Evolutionary conservation across 2,113 vertebrate species (phyloP).

Genomic region (Balaenoptera acutorostrata): DNA sequence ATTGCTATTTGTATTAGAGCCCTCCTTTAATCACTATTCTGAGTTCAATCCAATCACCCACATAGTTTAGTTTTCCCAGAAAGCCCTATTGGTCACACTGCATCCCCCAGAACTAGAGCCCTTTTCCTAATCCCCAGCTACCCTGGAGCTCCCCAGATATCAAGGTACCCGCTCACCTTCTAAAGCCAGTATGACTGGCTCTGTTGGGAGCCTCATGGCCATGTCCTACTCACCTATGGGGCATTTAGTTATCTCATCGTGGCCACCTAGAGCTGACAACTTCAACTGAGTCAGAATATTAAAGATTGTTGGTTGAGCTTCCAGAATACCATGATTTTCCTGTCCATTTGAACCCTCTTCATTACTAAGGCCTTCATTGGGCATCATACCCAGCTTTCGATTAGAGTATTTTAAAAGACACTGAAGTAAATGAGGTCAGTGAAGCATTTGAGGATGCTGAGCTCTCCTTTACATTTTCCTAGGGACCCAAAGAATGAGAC

Average conservation of each 20-base stretch:
- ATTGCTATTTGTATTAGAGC: neutral
- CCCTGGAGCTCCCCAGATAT: neutral
- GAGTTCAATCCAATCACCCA: neutral
- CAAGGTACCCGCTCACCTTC: neutral
- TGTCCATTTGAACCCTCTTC: neutral
- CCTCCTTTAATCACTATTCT: neutral
- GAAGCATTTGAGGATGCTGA: neutral
- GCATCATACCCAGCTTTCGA: neutral
- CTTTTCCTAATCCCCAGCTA: neutral
- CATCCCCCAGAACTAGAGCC: neutral
- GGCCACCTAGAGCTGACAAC: neutral
- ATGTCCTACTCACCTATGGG: neutral
- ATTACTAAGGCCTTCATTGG: neutral
- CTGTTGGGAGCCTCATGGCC: neutral
- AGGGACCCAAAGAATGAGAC: neutral
- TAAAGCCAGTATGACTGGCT: neutral
- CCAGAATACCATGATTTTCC: neutral
- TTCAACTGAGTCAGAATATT: neutral
- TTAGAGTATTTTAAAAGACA: neutral
- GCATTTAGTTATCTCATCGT: neutral
- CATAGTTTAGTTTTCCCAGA: neutral
- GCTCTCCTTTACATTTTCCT: neutral
- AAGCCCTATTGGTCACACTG: neutral
- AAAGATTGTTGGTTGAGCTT: neutral
- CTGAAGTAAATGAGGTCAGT: neutral